A percentile compares a stretch with the other conserved stretches of the same genome.
Evolutionary conservation across 1,140 invertebrate genomes (phyloP).

Genomic region (Drosophila dunni): DNA sequence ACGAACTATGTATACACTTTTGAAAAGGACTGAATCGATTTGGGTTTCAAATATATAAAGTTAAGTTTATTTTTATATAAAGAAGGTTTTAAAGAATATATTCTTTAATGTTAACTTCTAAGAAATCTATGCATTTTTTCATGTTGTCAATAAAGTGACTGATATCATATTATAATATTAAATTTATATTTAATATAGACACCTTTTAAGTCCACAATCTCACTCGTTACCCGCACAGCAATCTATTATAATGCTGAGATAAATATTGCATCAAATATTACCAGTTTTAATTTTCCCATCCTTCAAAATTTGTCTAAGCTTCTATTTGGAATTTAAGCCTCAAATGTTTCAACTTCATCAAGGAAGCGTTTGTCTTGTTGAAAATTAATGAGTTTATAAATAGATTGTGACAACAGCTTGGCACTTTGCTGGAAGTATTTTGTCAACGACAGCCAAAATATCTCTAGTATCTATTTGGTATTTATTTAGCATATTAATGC

Average conservation of each 20-base stretch:
- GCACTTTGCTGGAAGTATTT: conserved; percentile 17
- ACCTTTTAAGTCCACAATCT: too few species aligned
- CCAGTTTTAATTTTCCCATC: too few species aligned
- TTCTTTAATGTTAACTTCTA: too few species aligned
- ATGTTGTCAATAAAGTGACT: too few species aligned
- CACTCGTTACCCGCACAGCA: too few species aligned
- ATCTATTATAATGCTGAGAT: too few species aligned
- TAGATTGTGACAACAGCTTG: conserved; percentile 55
- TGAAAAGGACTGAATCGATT: background rate
- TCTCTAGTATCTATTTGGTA: conserved; percentile 43
- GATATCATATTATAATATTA: too few species aligned
- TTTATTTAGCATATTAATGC: conserved; percentile 51
- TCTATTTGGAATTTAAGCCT: background rate
- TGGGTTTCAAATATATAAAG: background rate
- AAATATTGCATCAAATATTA: too few species aligned
- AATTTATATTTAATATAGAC: too few species aligned
- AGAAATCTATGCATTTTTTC: too few species aligned
- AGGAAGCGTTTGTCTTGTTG: conserved; percentile 1
- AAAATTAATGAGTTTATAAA: conserved; percentile 58
- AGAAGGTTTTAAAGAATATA: too few species aligned
- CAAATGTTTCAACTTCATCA: background rate
- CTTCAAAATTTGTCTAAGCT: background rate
- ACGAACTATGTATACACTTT: background rate
- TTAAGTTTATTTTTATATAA: too few species aligned
- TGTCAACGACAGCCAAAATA: conserved; percentile 13